Evolutionary conservation across 2,113 vertebrate species (phyloP).

Genomic region (Echinops telfairi): DNA sequence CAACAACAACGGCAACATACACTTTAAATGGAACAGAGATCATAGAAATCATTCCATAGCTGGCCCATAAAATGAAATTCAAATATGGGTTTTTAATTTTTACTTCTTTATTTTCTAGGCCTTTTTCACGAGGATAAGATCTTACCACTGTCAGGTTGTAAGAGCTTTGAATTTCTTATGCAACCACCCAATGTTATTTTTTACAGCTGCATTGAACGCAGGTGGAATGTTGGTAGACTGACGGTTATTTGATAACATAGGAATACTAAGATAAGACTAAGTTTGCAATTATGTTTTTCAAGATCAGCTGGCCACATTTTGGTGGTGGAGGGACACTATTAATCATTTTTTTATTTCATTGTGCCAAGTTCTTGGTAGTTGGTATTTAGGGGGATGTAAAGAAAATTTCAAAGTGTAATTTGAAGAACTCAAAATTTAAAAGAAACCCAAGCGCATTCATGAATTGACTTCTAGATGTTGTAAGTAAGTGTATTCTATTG

Average conservation of each 20-base stretch:
- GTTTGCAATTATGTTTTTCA: not conserved
- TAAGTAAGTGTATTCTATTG: not conserved
- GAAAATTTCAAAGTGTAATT: not conserved
- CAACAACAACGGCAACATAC: no score
- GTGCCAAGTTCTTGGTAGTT: not conserved
- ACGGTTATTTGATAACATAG: not conserved
- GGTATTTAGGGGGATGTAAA: not conserved
- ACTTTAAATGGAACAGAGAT: slow-evolving; percentile 3
- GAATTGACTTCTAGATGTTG: not conserved
- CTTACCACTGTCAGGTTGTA: not conserved
- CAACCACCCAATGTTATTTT: not conserved
- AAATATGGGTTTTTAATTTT: not conserved
- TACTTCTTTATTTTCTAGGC: no score
- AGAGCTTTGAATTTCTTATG: not conserved
- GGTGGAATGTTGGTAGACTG: not conserved
- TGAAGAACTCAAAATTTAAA: not conserved
- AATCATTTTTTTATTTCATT: slow-evolving; percentile 8
- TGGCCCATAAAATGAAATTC: not conserved
- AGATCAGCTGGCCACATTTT: not conserved
- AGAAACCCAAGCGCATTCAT: not conserved
- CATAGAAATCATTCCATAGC: not conserved
- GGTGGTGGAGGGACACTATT: not conserved
- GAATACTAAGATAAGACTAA: not conserved
- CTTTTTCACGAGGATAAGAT: not conserved
- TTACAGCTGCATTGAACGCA: slow-evolving; percentile 8